Conservation (phyloP, 2,888 invertebrate species). For the Eupithecia pulchellata region DNA sequence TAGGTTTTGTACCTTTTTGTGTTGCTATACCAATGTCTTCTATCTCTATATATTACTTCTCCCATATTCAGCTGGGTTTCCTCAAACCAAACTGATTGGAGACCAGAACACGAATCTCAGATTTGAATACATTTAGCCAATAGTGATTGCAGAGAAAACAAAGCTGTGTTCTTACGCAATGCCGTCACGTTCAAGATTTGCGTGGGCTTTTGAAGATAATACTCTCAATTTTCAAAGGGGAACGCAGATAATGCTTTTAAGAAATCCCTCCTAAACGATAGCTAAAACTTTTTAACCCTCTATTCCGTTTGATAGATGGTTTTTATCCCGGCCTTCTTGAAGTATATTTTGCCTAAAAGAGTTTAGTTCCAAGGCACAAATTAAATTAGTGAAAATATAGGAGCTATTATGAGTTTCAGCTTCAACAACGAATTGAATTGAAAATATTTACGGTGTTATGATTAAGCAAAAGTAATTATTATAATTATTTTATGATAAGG, state of each 20-base stretch:
- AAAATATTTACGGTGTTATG: too few species aligned
- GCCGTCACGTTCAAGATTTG: neutral
- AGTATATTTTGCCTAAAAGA: neutral
- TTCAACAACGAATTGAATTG: too few species aligned
- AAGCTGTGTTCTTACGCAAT: neutral
- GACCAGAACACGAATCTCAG: neutral
- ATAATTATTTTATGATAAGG: too few species aligned
- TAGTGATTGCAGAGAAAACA: conserved; percentile 14
- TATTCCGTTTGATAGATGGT: neutral
- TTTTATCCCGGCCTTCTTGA: neutral
- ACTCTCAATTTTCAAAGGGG: conserved; percentile 4
- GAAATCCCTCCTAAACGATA: neutral
- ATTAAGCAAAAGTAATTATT: too few species aligned
- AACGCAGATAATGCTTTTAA: neutral
- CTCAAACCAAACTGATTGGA: neutral
- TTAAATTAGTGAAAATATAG: neutral
- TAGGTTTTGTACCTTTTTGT: too few species aligned
- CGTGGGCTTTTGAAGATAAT: neutral
- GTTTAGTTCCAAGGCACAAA: neutral
- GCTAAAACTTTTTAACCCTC: neutral
- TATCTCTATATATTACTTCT: neutral
- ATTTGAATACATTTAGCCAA: conserved; percentile 4
- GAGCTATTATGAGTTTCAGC: neutral
- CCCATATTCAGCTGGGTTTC: neutral
- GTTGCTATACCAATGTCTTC: neutral